Evolutionary conservation across 2,888 invertebrate genomes (phyloP), one percentile per base, ranked within the genome.

Genomic region (Dysmachus trigonus): DNA sequence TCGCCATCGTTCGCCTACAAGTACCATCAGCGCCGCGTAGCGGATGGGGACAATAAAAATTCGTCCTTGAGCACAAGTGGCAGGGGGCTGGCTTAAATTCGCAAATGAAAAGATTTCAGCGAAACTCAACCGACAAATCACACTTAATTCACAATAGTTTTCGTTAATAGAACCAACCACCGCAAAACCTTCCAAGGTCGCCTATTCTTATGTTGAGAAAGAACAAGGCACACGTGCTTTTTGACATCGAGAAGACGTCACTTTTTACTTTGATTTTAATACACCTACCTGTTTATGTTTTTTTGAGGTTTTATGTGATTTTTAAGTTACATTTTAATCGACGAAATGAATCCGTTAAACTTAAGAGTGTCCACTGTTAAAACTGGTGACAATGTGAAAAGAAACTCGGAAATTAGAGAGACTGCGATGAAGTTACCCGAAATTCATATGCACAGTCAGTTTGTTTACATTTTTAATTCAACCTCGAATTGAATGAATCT

Each of bases 381-480:
- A 87, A 88, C 89, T 30, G 89, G 89, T 13, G 90, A 90, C 86
- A 89, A 89, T 88, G 86, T 89, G 0, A 89, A 88, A 83, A 91
- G 90, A 87, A 90, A 89, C 87, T 88, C 90, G 1, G 90, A 90
- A 88, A 89, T 90, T 87, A 88, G 90, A 18, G 88, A 89, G 1
- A 84, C 89, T 0, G 79, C 89, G 22, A 88, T 89, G n/a, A 10
- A 73, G 30, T 86, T 90, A 83, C 90, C 90, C 41, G 88, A 89
- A 71, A 87, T 88, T 79, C 89, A 89, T 33, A 15, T 5, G 18
- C 2, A 81, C 30, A 31, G 51, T 77, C 1, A 2, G 81, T 81
- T 27, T 31, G 13, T 51, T 30, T 51, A 51, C 35, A 35, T 31
- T 62, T 18, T 18, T 38, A 35, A 30, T 62, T 41, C 38, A 41